Percentiles rank a stretch among this genome's conserved stretches.
Conservation (phyloP, 2,113 vertebrate genomes). For the Psilopsiagon aymara region DNA sequence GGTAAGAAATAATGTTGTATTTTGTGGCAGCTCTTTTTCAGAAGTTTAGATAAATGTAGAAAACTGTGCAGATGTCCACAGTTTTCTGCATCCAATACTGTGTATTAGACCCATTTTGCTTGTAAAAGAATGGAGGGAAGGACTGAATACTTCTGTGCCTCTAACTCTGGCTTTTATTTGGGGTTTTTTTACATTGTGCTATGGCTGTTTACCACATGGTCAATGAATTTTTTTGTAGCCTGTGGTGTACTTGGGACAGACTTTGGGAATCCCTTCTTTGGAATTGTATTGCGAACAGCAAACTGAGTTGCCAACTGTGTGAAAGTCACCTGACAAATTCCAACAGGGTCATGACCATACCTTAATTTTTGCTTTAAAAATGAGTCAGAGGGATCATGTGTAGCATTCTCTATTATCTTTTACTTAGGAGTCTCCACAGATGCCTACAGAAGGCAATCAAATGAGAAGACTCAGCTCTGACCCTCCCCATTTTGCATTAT, state of each 20-base stretch:
- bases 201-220: background rate
- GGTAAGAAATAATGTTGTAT: background rate
- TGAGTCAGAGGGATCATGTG: background rate
- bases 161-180: background rate
- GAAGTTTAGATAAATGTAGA: background rate
- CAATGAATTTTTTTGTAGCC: background rate
- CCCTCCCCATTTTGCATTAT: background rate
- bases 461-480: background rate
- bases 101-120: background rate
- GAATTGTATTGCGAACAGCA: background rate
- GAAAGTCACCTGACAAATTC: background rate
- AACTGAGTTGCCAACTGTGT: background rate
- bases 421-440: background rate
- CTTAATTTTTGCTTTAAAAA: background rate
- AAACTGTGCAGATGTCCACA: background rate
- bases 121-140: background rate
- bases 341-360: background rate
- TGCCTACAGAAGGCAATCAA: background rate
- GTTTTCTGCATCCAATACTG: background rate
- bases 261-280: background rate
- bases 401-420: background rate
- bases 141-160: background rate
- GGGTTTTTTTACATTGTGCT: background rate
- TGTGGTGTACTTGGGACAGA: background rate
- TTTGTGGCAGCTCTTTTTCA: background rate